Conservation (phyloP, 2,888 invertebrate species). For the Conchocele bisecta region DNA sequence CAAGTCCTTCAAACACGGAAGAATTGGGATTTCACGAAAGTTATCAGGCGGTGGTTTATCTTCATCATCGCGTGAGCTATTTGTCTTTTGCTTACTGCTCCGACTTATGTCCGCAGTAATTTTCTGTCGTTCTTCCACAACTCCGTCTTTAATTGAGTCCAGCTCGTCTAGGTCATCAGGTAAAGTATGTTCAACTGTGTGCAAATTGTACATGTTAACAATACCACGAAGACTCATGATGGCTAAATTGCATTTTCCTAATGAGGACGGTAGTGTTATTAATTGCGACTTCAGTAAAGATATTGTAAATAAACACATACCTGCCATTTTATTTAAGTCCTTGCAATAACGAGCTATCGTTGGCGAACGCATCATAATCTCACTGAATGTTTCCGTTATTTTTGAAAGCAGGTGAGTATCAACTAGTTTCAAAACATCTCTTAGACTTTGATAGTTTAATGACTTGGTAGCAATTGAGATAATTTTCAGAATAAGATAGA, state of each 20-base stretch:
- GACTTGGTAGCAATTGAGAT: conserved; percentile 40
- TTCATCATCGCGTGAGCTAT: not conserved
- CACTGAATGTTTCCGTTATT: not conserved
- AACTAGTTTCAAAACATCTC: conserved; percentile 28
- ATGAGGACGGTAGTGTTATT: conserved; percentile 10
- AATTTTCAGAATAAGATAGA: conserved; percentile 24
- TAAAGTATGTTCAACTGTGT: not conserved
- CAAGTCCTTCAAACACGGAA: conserved; percentile 80
- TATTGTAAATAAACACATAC: not conserved
- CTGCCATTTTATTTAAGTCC: not conserved
- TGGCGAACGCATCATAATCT: not conserved
- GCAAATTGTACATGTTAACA: not conserved
- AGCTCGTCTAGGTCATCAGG: not conserved
- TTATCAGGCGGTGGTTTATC: conserved; percentile 43
- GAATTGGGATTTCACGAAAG: conserved; percentile 52
- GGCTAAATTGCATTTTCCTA: conserved; percentile 20
- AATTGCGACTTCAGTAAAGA: conserved; percentile 10
- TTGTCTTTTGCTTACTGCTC: no score
- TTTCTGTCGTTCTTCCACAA: not conserved
- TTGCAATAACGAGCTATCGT: not conserved
- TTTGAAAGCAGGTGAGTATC: conserved; percentile 22
- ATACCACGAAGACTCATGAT: conserved; percentile 4
- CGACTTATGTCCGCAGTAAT: no score
- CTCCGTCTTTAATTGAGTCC: not conserved
- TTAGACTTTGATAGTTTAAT: conserved; percentile 7